These are phyloP conservation scores for Acleris cristana DNA, from an alignment of 2,888 invertebrate species.

Conservation along the genomic window DNA sequence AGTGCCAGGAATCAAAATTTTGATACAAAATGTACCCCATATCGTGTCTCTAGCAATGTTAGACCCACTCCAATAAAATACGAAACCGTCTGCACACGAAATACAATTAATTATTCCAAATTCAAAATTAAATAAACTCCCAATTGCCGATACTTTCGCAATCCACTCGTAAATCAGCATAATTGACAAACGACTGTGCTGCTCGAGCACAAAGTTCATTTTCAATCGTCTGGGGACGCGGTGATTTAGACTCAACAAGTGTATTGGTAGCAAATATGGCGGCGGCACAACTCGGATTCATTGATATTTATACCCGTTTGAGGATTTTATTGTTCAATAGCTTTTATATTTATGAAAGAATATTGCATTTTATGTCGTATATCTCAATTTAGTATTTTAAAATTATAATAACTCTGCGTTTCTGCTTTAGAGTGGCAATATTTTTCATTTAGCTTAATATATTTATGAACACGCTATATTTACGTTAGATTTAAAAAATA, in stretches of 20 bases:
- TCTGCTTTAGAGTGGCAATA: no score
- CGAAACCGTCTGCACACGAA: not conserved
- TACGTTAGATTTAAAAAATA: no score
- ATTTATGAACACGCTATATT: no score
- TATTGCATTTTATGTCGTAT: constrained; percentile 7
- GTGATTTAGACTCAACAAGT: constrained; percentile 36
- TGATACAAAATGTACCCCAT: no score
- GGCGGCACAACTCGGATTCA: constrained; percentile 5
- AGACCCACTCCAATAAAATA: not conserved
- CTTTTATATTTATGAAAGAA: not conserved
- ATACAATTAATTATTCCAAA: constrained; percentile 14
- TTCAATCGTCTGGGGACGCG: not conserved
- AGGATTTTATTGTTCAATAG: constrained; percentile 16
- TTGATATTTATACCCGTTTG: constrained; percentile 30
- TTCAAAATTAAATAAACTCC: constrained; percentile 25
- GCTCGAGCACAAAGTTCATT: constrained; percentile 3
- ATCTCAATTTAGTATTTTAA: constrained; percentile 2
- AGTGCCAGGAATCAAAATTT: no score
- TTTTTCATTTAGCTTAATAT: no score
- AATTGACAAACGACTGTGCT: constrained; percentile 15
- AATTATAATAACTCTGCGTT: no score
- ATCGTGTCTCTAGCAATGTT: no score
- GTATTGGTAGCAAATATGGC: constrained; percentile 19
- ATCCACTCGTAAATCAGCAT: not conserved
- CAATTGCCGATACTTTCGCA: constrained; percentile 4